Base-by-base conservation (phyloP, 92 coral and sea anemone species). In the Epizoanthus fatuus region DNA sequence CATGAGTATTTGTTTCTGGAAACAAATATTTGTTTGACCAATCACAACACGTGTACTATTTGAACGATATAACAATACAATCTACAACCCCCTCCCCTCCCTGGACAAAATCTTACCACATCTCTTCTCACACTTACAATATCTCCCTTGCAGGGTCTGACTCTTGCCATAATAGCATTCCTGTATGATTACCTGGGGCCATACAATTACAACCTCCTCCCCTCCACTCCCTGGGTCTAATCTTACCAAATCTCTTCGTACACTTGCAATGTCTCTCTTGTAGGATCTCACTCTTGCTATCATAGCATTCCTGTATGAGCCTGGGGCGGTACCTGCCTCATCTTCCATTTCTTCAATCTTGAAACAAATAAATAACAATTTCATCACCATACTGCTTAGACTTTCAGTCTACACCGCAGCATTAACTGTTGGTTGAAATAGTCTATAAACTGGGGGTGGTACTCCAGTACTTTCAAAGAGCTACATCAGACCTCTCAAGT, bases 301-400 rank as follows among this genome's bases (percentile, higher is more conserved):
- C 99, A 97, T 95, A 17, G 89, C 75, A 83, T 97, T 97, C 75
- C 98, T 89, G 74, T 89, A 97, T 10, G 94, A 84, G 3, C 92
- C 99, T 57, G 99, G 99, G 7, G 99, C 99, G 49, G 72, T 53
- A 8, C 87, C 84, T 25, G 99, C 95, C 81, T 97, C 98, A 42
- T 95, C 95, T 73, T 97, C 99, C 98, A 97, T 91, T 67, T 97
- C 99, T 55, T 97, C 99, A 52, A 97, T 85, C 99, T 97, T 20
- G 32, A 63, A 80, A 40, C 63, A 68, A 6, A 69, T 15, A 25
- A 63, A 10, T 57, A 8, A 67, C 52, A 54, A n/a, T 68, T 53
- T 52, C 7, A n/a, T 42, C 53, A 5, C 14, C 8, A 12, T 25
- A 3, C 22, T 17, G 7, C 22, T 49, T 12, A 42, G 11, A 78